These are phyloP conservation scores for Spinibarbus caldwelli DNA, from an alignment of 2,797 vertebrate genomes.

Conservation along the genomic window DNA sequence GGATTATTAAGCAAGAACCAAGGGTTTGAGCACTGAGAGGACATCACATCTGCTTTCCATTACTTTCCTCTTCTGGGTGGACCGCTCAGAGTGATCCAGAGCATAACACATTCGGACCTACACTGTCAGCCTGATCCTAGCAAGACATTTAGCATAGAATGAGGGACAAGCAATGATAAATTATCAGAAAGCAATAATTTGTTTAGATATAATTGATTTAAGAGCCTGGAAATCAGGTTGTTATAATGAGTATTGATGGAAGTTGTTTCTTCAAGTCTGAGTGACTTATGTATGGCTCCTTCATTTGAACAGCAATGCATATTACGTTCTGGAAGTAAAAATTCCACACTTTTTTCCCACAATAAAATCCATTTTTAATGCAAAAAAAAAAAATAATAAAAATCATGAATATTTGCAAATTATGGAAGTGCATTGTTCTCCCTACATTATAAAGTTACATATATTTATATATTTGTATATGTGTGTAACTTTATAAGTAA, in stretches of 20 bases:
- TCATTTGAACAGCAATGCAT: neutral
- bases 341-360: neutral
- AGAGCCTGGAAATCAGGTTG: neutral
- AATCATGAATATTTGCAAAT: neutral
- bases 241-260: neutral
- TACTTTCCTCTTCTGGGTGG: constrained; percentile 38
- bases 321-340: neutral
- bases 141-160: constrained; percentile 4
- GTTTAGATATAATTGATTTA: neutral
- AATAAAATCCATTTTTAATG: neutral
- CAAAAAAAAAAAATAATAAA: no score
- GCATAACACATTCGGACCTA: constrained; percentile 14
- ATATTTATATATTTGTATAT: no score
- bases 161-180: neutral
- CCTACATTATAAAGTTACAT: no score
- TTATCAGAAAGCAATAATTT: neutral
- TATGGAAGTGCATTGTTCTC: neutral
- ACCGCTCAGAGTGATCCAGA: constrained; percentile 6
- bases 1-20: constrained; percentile 32
- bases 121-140: constrained; percentile 1
- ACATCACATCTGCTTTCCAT: constrained; percentile 57
- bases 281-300: neutral
- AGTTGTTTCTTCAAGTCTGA: neutral
- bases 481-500: no score
- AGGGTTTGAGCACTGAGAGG: constrained; percentile 20